Evolutionary conservation across 2,113 vertebrate genomes (phyloP), one percentile per base, ranked within the genome.

Genomic region (Protobothrops mucrosquamatus): DNA sequence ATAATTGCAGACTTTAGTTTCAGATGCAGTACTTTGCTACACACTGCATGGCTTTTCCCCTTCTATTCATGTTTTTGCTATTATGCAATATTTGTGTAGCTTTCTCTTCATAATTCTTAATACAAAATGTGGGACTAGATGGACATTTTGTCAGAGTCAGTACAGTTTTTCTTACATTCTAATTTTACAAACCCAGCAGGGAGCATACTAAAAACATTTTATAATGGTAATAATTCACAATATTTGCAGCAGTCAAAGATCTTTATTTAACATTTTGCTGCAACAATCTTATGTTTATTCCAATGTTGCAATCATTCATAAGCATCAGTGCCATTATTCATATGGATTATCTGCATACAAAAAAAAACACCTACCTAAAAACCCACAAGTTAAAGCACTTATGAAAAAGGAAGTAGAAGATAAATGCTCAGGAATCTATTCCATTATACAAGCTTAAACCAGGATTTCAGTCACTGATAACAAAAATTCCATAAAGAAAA

Each of bases 371-470:
- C 92, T 69, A 23, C 89, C 48, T n/a, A 91, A 85, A 1, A 69
- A 52, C 81, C 59, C 52, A 48, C 59, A 46, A 74, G 4, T 92
- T 69, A 51, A 22, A 56, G 39, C 64, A 85, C 26, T 91, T 59
- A 29, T 18, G 46, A 20, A 57, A 52, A 89, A 91, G 55, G 64
- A 91, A 26, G 26, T 55, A 29, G 89, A 46, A 24, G 56, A 8
- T 51, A 55, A 18, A 39, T 48, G 3, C n/a, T 91, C 52, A 85
- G 74, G 64, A 89, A 91, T 56, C 39, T 14, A 48, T 29, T 56
- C 59, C 15, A 86, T 56, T 88, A 86, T 29, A 69, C 59, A 94
- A 93, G 9, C 24, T 48, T 57, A 74, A 55, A 94, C 34, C 57
- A 26, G 88, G 52, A 39, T 55, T 92, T 81, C 81, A 48, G 74